Base-by-base conservation (phyloP, 2,888 invertebrate genomes). In the Ornithoptera priamus region DNA sequence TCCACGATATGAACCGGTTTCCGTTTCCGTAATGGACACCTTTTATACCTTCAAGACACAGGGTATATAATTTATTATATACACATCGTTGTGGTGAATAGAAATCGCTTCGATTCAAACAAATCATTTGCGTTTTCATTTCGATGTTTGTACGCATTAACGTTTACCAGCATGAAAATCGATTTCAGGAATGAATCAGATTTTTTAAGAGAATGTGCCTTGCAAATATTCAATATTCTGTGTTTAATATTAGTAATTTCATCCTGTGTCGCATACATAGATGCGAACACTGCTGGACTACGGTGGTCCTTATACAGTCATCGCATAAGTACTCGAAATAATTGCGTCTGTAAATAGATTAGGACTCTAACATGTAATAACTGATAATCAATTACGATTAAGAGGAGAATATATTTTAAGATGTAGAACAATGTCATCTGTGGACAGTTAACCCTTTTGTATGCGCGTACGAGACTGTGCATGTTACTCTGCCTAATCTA, bases 141-240 rank as follows among this genome's bases (percentile, higher is more conserved):
- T 83, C 81, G 84, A 85, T 83, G 85, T 87, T 84, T 82, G 75
- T 80, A 78, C 84, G 81, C 85, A 87, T 86, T 81, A 80, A 78
- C 81, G 80, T 78, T 81, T 53, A 81, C 88, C 84, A 88, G 90
- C 86, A 87, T 89, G 86, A 83, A 87, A 88, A 87, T 84, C 82
- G 85, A 85, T 20, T 90, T 53, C 53, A 53, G 53, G 3, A 50
- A 50, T 50, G 50, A 88, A 84, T 88, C 92, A 90, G 92, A 90
- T 92, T 92, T 92, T 89, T 89, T 87, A 92, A 90, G 85, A 91
- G 89, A 91, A 91, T 92, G 92, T 92, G 92, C 92, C 92, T 92
- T 92, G 92, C 92, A 92, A 92, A 88, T 90, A 89, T 84, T 89
- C 91, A 90, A 88, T 92, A 91, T 91, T 92, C 92, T 91, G 92